Base-by-base conservation (phyloP, 2,888 invertebrate species). In the Stenodema calcarata region DNA sequence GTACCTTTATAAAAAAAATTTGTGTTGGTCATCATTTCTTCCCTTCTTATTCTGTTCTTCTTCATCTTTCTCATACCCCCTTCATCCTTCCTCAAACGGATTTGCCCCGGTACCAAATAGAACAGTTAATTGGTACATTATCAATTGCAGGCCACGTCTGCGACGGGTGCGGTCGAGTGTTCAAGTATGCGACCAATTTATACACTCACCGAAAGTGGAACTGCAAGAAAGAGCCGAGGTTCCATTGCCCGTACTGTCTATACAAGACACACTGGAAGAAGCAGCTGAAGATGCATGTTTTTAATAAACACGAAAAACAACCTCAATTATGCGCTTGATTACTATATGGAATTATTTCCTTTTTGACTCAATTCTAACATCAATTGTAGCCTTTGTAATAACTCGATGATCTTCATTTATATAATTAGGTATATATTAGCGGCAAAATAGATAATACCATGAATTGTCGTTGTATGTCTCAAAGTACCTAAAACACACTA, bases 191-290 rank as follows among this genome's bases (percentile, higher is more conserved):
- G 30, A 79, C 87, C 27, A 88, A 87, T 54, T 85, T 86, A 35
- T 84, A 84, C 47, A 88, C 87, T 27, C 88, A 88, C 79, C 6
- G 73, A 54, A 86, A 79, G 27, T 62, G 70, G 73, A 79, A 86
- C 28, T 88, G 88, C 54, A 80, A 87, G 41, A 87, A 87, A 78
- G 88, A 87, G 16, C 88, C 88, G 30, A 81, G 88, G 27, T 88
- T 88, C 83, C 42, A 47, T 14, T 88, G 88, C 44, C 28, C 81
- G 42, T 79, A 69, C 42, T 88, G 88, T 70, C 30, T 76, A 14
- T 88, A 88, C 78, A 87, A 75, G 87, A 87, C 86, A 7, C 86
- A 87, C 76, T 86, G 88, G 87, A 86, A 87, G 73, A 54, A 70
- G 28, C 50, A 86, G 35, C 28, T 86, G 14, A 86, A 80, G 30